Base-by-base conservation (phyloP, 2,888 invertebrate species). In the Agriopis leucophaearia region DNA sequence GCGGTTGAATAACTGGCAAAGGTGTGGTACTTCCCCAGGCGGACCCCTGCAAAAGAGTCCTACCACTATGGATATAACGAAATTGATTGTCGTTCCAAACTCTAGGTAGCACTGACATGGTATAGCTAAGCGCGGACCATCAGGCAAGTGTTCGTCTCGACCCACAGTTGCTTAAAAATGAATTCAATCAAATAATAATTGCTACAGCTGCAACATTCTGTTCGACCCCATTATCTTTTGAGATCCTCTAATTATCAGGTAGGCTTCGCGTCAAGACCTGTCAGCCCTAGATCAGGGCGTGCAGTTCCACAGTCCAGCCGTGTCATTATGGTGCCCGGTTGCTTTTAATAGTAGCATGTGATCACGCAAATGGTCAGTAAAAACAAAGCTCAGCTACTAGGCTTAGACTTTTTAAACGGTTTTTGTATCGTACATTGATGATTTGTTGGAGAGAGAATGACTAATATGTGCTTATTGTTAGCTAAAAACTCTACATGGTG, bases 331-430 rank as follows among this genome's bases (percentile, higher is more conserved):
- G 80, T 72, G 63, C 78, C 81, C 74, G 71, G 66, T 74, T 71
- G 80, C 81, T 83, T 83, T 84, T 81, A 69, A 79, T 77, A 76
- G 76, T 77, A 73, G 81, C 79, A 79, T 82, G 79, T 75, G 73
- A 78, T 70, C 84, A 84, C 83, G 83, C 83, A 62, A 81, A 74
- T 78, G 70, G 66, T 69, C 63, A 61, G 65, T 65, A 75, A 74
- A 73, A 77, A 77, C 73, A 62, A 62, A 58, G 42, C 55, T 36
- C 44, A 51, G 56, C 66, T 54, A n/a, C 63, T 64, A 68, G 59
- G n/a, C 16, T 66, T 60, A 48, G 40, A 57, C 44, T 59, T 58
- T 57, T 16, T 52, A 6, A n/a, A 52, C 44, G 5, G 8, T 27
- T 62, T 56, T 61, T 48, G 45, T 45, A 18, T 13, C 27, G 45